Evolutionary conservation across 1,140 invertebrate species (phyloP).

Genomic region (Paracyclopina nana): DNA sequence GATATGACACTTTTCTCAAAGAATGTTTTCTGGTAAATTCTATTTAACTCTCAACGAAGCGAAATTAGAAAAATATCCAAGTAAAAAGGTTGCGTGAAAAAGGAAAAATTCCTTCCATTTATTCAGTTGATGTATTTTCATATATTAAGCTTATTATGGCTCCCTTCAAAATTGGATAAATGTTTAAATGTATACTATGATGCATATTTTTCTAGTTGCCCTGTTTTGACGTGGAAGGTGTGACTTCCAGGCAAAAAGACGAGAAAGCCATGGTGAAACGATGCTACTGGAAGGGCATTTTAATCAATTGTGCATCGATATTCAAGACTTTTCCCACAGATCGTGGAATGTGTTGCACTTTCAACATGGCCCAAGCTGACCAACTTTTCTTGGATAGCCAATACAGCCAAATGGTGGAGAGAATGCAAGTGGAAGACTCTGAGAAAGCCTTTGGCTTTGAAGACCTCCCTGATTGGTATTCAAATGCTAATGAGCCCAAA

Average conservation of each 20-base stretch:
- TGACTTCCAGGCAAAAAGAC: neutral
- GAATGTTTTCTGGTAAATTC: no score
- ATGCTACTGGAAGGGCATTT: slow-evolving; percentile 10
- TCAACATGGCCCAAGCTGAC: neutral
- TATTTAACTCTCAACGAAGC: no score
- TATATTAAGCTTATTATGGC: no score
- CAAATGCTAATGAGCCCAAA: neutral
- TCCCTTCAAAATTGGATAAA: no score
- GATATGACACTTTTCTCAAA: no score
- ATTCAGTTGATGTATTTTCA: no score
- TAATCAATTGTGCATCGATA: slow-evolving; percentile 5
- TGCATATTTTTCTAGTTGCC: neutral
- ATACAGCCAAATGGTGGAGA: neutral
- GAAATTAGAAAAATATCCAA: no score
- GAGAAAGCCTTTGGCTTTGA: neutral
- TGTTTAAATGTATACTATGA: no score
- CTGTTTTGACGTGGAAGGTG: neutral
- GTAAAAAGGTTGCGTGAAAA: no score
- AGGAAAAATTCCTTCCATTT: no score
- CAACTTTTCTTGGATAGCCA: neutral
- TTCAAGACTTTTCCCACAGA: slow-evolving; percentile 11
- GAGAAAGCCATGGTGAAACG: slow-evolving; percentile 11
- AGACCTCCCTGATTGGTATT: neutral
- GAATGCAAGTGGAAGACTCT: neutral
- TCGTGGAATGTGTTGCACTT: slow-evolving; percentile 14